Evolutionary conservation across 2,113 vertebrate genomes (phyloP).

Genomic region (Tetraodon nigroviridis): DNA sequence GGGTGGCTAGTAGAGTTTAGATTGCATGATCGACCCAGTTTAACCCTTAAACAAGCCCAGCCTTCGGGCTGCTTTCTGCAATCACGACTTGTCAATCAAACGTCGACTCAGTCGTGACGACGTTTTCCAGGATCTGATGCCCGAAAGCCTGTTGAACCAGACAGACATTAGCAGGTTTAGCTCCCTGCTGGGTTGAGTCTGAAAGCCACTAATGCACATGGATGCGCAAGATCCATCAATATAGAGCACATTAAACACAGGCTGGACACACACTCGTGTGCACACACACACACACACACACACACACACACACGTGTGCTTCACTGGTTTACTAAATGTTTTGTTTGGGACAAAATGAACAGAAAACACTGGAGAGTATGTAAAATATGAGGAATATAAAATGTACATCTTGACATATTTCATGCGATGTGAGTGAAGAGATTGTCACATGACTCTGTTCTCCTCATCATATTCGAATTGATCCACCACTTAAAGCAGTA

Average conservation of each 20-base stretch:
- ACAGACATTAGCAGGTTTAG: conserved; percentile 43
- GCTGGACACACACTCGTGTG: background rate
- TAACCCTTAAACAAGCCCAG: too few species aligned
- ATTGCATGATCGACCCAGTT: too few species aligned
- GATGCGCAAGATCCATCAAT: conserved; percentile 31
- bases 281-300: background rate
- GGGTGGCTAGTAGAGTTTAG: too few species aligned
- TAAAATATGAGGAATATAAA: conserved; percentile 14
- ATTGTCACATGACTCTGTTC: conserved; percentile 10
- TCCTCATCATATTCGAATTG: conserved; percentile 14
- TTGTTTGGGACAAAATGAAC: conserved; percentile 22
- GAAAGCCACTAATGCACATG: conserved; percentile 62
- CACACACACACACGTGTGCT: conserved; percentile 1
- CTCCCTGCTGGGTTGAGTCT: conserved; percentile 25
- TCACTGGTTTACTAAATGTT: conserved; percentile 46
- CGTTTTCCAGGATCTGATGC: conserved; percentile 31
- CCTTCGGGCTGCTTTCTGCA: too few species aligned
- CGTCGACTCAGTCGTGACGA: background rate
- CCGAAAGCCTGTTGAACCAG: conserved; percentile 29
- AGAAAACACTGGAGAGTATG: conserved; percentile 2
- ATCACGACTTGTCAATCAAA: background rate
- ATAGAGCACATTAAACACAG: conserved; percentile 22
- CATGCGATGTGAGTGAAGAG: conserved; percentile 2
- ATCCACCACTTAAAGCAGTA: conserved; percentile 16
- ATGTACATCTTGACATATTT: conserved; percentile 6